A percentile compares a stretch with the other conserved stretches of the same genome.
Conservation (phyloP, 2,888 invertebrate genomes). For the Malacosoma neustria region DNA sequence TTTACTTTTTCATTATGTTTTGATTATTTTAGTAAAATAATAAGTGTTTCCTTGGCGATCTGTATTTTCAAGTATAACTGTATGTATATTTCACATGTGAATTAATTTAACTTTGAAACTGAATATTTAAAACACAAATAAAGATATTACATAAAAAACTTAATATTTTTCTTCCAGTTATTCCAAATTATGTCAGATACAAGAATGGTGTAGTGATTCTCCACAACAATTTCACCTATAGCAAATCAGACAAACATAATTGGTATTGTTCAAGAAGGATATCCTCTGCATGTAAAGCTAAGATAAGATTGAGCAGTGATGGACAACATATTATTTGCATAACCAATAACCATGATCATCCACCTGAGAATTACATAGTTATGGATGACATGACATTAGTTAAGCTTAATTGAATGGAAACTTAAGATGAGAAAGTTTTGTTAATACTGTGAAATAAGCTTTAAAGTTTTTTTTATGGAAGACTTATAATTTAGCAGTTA, state of each 20-base stretch:
- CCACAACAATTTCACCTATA: conserved; percentile 22
- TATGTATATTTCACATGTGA: too few species aligned
- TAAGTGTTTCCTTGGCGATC: too few species aligned
- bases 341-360: conserved; percentile 11
- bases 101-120: too few species aligned
- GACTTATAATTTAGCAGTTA: too few species aligned
- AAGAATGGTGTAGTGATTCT: conserved; percentile 18
- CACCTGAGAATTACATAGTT: conserved; percentile 10
- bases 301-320: conserved; percentile 15
- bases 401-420: too few species aligned
- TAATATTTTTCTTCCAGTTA: conserved; percentile 7
- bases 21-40: too few species aligned
- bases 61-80: too few species aligned
- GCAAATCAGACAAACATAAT: conserved; percentile 11
- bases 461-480: too few species aligned
- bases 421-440: too few species aligned
- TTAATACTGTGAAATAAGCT: too few species aligned
- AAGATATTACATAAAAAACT: conserved; percentile 13
- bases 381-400: conserved; percentile 10
- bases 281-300: conserved; percentile 18
- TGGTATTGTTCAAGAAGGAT: conserved; percentile 23
- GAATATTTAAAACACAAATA: too few species aligned
- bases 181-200: conserved; percentile 1
- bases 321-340: conserved; percentile 12
- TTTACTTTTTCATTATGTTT: too few species aligned